Evolutionary conservation across 2,888 invertebrate genomes (phyloP).

Genomic region (Erannis defoliaria): DNA sequence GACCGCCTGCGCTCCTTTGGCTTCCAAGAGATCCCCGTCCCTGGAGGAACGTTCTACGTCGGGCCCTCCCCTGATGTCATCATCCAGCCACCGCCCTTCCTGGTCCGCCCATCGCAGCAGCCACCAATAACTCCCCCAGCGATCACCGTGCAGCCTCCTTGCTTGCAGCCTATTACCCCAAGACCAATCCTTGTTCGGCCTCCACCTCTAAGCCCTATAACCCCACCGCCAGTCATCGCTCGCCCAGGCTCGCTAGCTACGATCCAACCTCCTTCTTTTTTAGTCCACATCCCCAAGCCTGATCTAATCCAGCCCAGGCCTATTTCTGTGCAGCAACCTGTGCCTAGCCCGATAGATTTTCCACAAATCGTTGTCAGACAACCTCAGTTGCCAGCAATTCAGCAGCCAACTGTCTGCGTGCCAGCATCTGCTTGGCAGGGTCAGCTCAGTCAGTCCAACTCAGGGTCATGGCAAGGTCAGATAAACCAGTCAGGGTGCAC

Average conservation of each 20-base stretch:
- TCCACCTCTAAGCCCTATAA: slow-evolving; percentile 53
- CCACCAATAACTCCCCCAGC: slow-evolving; percentile 60
- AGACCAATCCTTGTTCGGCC: slow-evolving; percentile 60
- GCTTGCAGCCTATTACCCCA: slow-evolving; percentile 56
- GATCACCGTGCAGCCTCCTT: slow-evolving; percentile 59
- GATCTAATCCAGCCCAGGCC: slow-evolving; percentile 59
- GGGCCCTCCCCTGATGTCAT: slow-evolving; percentile 64
- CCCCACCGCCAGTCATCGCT: slow-evolving; percentile 65
- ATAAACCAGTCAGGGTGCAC: neutral
- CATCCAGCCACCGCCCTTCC: slow-evolving; percentile 72
- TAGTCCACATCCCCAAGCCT: slow-evolving; percentile 59
- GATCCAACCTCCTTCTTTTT: slow-evolving; percentile 63
- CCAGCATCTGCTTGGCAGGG: slow-evolving; percentile 8
- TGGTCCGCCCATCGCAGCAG: slow-evolving; percentile 60
- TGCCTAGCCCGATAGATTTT: slow-evolving; percentile 53
- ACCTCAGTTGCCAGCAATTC: slow-evolving; percentile 55
- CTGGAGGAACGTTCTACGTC: slow-evolving; percentile 69
- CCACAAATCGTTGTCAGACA: slow-evolving; percentile 63
- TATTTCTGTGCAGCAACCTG: slow-evolving; percentile 61
- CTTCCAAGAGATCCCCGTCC: slow-evolving; percentile 65
- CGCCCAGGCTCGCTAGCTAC: slow-evolving; percentile 56
- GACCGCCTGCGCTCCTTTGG: slow-evolving; percentile 57
- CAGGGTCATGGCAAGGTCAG: neutral
- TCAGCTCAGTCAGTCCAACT: neutral
- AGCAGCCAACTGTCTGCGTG: slow-evolving; percentile 52